These are phyloP conservation scores for Trimorus sp. DNA, from an alignment of 2,888 invertebrate genomes.

Conservation along the genomic window DNA sequence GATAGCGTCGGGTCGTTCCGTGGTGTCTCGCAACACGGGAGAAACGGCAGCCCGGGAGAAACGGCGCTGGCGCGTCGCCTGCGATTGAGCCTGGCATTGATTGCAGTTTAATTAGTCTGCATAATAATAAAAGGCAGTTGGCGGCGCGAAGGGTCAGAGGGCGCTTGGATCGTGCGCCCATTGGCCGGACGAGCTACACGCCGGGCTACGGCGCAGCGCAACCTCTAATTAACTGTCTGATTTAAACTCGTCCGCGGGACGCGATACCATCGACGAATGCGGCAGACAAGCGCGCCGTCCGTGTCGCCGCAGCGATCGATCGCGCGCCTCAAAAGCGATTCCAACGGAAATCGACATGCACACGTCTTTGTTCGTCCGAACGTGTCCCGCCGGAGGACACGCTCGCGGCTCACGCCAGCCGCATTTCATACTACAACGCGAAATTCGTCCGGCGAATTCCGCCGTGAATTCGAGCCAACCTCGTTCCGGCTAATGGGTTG, in stretches of 20 bases:
- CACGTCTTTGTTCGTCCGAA: constrained; percentile 13
- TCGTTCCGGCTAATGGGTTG: no score
- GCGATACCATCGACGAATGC: constrained; percentile 73
- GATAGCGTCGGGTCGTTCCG: constrained; percentile 35
- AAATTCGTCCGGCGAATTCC: constrained; percentile 49
- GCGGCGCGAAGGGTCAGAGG: constrained; percentile 57
- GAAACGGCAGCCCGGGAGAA: not conserved
- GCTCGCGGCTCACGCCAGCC: not conserved
- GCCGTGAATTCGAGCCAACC: no score
- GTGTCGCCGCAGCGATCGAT: constrained; percentile 41
- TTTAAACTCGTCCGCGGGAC: constrained; percentile 76
- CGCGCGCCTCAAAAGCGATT: constrained; percentile 31
- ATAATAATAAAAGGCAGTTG: constrained; percentile 74
- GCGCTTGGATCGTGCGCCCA: constrained; percentile 52
- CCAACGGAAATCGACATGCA: constrained; percentile 40
- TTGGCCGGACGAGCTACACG: constrained; percentile 64
- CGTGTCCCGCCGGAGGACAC: constrained; percentile 11
- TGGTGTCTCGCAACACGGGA: constrained; percentile 4
- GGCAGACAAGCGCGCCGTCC: constrained; percentile 42
- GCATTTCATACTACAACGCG: constrained; percentile 27
- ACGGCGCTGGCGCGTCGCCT: constrained; percentile 22
- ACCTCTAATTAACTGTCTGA: constrained; percentile 79
- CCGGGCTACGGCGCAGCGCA: constrained; percentile 71
- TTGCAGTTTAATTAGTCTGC: constrained; percentile 79
- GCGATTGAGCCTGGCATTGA: constrained; percentile 66